Evolutionary conservation across 1,140 invertebrate species (phyloP), one percentile per base, ranked within the genome.

Genomic region (Nasonia longicornis): DNA sequence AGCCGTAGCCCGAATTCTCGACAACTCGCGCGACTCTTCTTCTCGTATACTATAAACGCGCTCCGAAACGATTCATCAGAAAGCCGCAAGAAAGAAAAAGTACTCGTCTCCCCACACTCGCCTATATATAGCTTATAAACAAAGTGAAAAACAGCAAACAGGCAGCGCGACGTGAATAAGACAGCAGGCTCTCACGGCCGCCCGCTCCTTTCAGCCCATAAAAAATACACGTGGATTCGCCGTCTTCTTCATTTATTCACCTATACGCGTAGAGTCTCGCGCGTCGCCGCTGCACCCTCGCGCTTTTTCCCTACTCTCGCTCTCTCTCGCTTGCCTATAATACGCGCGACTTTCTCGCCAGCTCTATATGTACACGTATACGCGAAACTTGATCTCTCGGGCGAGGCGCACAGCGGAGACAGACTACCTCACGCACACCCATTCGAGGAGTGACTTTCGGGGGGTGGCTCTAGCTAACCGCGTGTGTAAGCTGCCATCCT

Each of bases 401-500:
- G 52, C 7, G 38, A 42, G 38, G 38, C 38, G 38, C 10, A 42
- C 8, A 42, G 38, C 52, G 16, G 52, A 58, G 52, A 58, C 52
- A 58, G 52, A 58, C 52, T 58, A n/a, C 16, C 52, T 58, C 16
- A 14, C 52, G 52, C 52, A n/a, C 16, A 58, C 14, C 16, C 6
- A 58, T 20, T 58, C 52, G 52, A 58, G 52, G 52, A 58, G 52
- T 58, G 52, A 58, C 20, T 58, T 58, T 16, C 14, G 52, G 52
- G 16, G 52, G 52, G 52, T 58, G 6, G 52, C 52, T n/a, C 16
- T 20, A 67, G 26, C 64, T 87, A 90, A 89, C 88, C 88, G 87
- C 88, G 88, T 88, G 88, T 89, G 87, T 89, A 89, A 89, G 86
- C 82, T 89, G 83, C 84, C 85, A 84, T 84, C 29, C 80, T 81